These are phyloP conservation scores for Wasmannia auropunctata DNA, from an alignment of 1,140 invertebrate genomes.

Conservation along the genomic window DNA sequence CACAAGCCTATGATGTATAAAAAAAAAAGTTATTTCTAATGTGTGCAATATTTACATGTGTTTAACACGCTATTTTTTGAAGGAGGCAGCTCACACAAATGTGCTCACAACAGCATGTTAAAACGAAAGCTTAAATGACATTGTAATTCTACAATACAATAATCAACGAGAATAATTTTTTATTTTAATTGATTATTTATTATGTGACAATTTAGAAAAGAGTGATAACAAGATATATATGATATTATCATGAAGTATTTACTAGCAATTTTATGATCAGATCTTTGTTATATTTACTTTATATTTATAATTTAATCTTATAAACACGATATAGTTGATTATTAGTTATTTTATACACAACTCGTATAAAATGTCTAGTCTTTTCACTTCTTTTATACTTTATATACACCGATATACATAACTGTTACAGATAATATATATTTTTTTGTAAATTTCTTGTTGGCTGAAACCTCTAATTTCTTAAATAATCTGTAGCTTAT, in stretches of 20 bases:
- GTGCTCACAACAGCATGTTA: slow-evolving; percentile 36
- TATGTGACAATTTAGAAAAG: slow-evolving; percentile 19
- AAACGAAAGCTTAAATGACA: slow-evolving; percentile 27
- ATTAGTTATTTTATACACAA: slow-evolving; percentile 54
- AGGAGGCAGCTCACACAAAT: slow-evolving; percentile 32
- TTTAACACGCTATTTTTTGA: slow-evolving; percentile 59
- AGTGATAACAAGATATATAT: not conserved
- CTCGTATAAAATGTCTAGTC: slow-evolving; percentile 69
- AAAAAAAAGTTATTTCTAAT: slow-evolving; percentile 62
- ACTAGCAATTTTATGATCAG: slow-evolving; percentile 57
- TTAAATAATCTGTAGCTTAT: slow-evolving; percentile 11
- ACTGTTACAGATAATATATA: slow-evolving; percentile 16
- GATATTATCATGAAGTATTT: slow-evolving; percentile 22
- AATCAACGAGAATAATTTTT: slow-evolving; percentile 42
- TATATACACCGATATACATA: slow-evolving; percentile 53
- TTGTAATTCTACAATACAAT: slow-evolving; percentile 29
- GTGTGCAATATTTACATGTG: slow-evolving; percentile 62
- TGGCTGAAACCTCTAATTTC: slow-evolving; percentile 24
- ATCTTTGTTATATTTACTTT: slow-evolving; percentile 66
- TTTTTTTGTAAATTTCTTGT: slow-evolving; percentile 18
- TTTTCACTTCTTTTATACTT: slow-evolving; percentile 63
- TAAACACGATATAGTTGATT: slow-evolving; percentile 11
- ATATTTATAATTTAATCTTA: slow-evolving; percentile 42
- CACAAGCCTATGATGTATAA: slow-evolving; percentile 61
- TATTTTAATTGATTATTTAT: slow-evolving; percentile 47